These are phyloP conservation scores for Pangasius mekongensis DNA, from an alignment of 2,797 vertebrate species.

Conservation along the genomic window DNA sequence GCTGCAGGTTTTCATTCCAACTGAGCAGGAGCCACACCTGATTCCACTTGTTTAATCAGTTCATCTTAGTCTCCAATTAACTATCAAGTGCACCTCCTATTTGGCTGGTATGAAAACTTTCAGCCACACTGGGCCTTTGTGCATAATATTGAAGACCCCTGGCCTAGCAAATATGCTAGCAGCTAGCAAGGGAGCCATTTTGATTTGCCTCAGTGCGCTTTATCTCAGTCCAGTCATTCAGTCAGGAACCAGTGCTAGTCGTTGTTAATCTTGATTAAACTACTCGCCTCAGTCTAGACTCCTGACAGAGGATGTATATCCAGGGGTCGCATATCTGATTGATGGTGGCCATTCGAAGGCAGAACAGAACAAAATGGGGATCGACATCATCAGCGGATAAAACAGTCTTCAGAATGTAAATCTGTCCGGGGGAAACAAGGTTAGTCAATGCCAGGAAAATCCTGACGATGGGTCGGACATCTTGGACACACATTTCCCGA, in stretches of 20 bases:
- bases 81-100: background rate
- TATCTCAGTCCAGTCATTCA: background rate
- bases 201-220: background rate
- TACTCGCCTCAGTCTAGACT: constrained; percentile 76
- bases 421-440: constrained; percentile 66
- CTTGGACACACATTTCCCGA: constrained; percentile 13
- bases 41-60: background rate
- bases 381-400: constrained; percentile 46
- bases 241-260: constrained; percentile 4
- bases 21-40: background rate
- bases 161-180: background rate
- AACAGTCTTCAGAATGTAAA: constrained; percentile 64
- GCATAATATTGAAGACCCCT: background rate
- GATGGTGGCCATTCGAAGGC: constrained; percentile 86
- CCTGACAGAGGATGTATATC: constrained; percentile 88
- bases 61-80: background rate
- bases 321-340: constrained; percentile 96
- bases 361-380: constrained; percentile 75
- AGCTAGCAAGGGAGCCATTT: constrained; percentile 7
- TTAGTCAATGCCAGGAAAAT: constrained; percentile 24
- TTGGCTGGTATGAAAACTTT: background rate
- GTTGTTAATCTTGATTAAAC: constrained; percentile 40
- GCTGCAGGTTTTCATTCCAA: background rate
- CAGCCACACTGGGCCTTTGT: background rate
- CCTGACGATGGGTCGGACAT: background rate